These are phyloP conservation scores for Venustoraphidia nigricollis DNA, from an alignment of 2,888 invertebrate species.

Conservation along the genomic window DNA sequence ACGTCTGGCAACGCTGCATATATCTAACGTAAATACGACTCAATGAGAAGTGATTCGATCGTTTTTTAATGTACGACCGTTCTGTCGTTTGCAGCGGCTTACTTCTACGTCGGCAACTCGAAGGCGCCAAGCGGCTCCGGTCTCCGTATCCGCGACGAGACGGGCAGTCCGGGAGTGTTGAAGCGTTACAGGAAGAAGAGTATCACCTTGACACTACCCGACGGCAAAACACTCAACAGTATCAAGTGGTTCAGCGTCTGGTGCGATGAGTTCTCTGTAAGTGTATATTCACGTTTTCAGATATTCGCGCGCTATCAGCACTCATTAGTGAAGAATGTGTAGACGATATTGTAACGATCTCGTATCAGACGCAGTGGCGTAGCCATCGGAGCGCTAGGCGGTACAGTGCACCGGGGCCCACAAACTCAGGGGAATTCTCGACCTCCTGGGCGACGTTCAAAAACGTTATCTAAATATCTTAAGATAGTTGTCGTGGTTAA, in stretches of 20 bases:
- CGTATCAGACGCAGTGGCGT: too few species aligned
- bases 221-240: slow-evolving; percentile 68
- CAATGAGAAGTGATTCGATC: background rate
- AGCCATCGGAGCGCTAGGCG: too few species aligned
- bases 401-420: too few species aligned
- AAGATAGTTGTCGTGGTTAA: too few species aligned
- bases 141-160: slow-evolving; percentile 66
- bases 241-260: slow-evolving; percentile 82
- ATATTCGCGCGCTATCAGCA: too few species aligned
- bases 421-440: too few species aligned
- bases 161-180: slow-evolving; percentile 62
- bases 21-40: too few species aligned
- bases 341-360: too few species aligned
- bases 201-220: slow-evolving; percentile 72
- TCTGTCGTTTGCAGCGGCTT: slow-evolving; percentile 52
- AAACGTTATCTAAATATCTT: too few species aligned
- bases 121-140: slow-evolving; percentile 52
- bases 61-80: background rate
- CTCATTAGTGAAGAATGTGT: too few species aligned
- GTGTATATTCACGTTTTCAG: slow-evolving; percentile 19
- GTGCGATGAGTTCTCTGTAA: slow-evolving; percentile 81
- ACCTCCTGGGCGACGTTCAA: too few species aligned
- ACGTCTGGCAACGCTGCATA: too few species aligned
- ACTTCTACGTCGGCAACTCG: slow-evolving; percentile 72
- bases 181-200: slow-evolving; percentile 67